Evolutionary conservation across 2,797 vertebrate genomes (phyloP).

Genomic region (Sebastiscus albofasciatus): DNA sequence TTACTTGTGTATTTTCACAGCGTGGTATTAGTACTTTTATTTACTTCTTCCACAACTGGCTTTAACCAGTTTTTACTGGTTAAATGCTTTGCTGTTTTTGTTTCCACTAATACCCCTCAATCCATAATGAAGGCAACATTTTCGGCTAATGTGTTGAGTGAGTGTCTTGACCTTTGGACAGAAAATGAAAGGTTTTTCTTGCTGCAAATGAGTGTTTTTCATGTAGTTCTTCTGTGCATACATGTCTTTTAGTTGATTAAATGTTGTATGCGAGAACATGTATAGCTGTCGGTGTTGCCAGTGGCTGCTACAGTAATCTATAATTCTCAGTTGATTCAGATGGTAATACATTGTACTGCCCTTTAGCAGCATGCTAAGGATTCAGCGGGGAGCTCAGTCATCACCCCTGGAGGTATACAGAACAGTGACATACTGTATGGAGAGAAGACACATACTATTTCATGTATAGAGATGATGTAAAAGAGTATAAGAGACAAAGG

Average conservation of each 20-base stretch:
- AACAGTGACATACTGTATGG: background rate
- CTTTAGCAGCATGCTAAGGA: no score
- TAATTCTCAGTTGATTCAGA: background rate
- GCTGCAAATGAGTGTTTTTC: background rate
- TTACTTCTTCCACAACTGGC: no score
- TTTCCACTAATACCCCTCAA: background rate
- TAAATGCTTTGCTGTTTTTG: background rate
- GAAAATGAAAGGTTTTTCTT: background rate
- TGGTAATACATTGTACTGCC: background rate
- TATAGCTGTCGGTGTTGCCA: background rate
- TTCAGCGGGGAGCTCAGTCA: background rate
- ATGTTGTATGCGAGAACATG: background rate
- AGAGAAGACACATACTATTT: background rate
- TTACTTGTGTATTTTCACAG: no score
- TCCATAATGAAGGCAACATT: background rate
- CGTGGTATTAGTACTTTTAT: no score
- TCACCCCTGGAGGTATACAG: background rate
- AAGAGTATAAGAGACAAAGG: background rate
- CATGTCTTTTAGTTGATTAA: background rate
- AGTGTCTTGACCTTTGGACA: background rate
- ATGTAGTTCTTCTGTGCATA: background rate
- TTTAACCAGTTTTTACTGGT: background rate
- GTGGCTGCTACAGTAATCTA: background rate
- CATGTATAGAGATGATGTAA: background rate
- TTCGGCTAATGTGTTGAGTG: background rate